Evolutionary conservation across 1,140 invertebrate genomes (phyloP).

Genomic region (Drosophila melanica): DNA sequence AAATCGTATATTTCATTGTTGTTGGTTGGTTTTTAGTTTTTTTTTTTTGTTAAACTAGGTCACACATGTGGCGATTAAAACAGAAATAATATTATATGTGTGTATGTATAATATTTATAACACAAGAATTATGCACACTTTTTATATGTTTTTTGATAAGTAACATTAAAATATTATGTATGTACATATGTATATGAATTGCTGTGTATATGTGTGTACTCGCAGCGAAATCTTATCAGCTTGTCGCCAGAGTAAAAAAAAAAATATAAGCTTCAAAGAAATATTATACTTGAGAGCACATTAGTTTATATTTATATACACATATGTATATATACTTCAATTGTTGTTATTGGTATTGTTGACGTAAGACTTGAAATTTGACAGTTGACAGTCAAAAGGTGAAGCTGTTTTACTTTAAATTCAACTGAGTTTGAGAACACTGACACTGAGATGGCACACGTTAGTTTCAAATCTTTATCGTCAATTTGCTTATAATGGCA

Average conservation of each 20-base stretch:
- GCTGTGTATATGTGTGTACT: neutral
- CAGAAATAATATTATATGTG: conserved; percentile 64
- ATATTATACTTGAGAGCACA: conserved; percentile 27
- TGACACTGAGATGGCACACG: conserved; percentile 51
- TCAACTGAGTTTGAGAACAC: conserved; percentile 10
- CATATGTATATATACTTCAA: conserved; percentile 7
- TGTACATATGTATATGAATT: neutral
- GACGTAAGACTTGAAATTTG: conserved; percentile 45
- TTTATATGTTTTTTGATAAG: conserved; percentile 67
- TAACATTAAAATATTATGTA: conserved; percentile 31
- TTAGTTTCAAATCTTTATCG: conserved; percentile 27
- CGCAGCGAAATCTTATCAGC: conserved; percentile 64
- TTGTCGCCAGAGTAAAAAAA: conserved; percentile 40
- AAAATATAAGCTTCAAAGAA: conserved; percentile 35
- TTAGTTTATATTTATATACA: neutral
- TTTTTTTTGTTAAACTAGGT: conserved; percentile 60
- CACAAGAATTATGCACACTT: conserved; percentile 41
- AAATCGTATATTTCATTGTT: conserved; percentile 66
- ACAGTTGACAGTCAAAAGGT: conserved; percentile 16
- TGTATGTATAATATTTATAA: conserved; percentile 49
- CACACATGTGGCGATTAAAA: conserved; percentile 79
- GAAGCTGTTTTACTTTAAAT: conserved; percentile 10
- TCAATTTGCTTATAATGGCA: conserved; percentile 55
- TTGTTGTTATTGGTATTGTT: conserved; percentile 25
- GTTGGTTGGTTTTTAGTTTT: conserved; percentile 13